Percentiles rank a stretch among this genome's conserved stretches.
phyloP scores from a whole-genome alignment of 1,140 invertebrate species.

The Hetaerina americana region DNA sequence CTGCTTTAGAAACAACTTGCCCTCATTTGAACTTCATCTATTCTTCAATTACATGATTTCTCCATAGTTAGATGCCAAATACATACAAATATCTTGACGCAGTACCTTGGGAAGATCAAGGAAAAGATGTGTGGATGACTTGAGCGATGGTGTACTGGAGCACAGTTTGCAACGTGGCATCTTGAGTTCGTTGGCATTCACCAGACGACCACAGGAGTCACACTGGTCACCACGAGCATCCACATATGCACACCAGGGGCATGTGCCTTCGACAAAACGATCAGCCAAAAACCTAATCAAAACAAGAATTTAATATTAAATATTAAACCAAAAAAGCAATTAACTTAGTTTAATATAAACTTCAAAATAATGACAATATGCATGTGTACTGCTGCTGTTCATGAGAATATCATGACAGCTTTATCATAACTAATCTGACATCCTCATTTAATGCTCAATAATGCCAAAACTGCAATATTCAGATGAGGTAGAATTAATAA shows the following conservation, averaged over 20 bases:
- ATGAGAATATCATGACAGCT: too few relatives aligned
- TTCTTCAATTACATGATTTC: too few relatives aligned
- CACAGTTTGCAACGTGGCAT: slow-evolving; percentile 90
- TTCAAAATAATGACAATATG: too few relatives aligned
- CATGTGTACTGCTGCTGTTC: too few relatives aligned
- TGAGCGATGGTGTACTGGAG: slow-evolving; percentile 53
- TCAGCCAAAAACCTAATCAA: slow-evolving; percentile 46
- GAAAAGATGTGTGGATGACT: slow-evolving; percentile 81
- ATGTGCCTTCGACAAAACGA: slow-evolving; percentile 94
- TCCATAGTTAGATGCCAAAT: too few relatives aligned
- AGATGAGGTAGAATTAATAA: too few relatives aligned
- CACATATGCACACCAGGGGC: slow-evolving; percentile 84
- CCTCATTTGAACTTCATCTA: too few relatives aligned
- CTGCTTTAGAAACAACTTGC: too few relatives aligned
- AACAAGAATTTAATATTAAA: slow-evolving; percentile 11
- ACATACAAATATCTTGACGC: too few relatives aligned
- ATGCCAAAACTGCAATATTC: too few relatives aligned
- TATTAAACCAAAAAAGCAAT: not conserved
- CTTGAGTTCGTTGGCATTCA: slow-evolving; percentile 87
- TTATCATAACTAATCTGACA: too few relatives aligned
- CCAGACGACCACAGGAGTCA: slow-evolving; percentile 91
- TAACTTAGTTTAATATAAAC: not conserved
- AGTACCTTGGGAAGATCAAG: slow-evolving; percentile 84
- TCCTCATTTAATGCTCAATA: too few relatives aligned
- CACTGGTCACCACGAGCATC: slow-evolving; percentile 97